A percentile compares a stretch with the other conserved stretches of the same genome.
Conservation (phyloP, 2,888 invertebrate genomes). For the Stomorhina lunata region DNA sequence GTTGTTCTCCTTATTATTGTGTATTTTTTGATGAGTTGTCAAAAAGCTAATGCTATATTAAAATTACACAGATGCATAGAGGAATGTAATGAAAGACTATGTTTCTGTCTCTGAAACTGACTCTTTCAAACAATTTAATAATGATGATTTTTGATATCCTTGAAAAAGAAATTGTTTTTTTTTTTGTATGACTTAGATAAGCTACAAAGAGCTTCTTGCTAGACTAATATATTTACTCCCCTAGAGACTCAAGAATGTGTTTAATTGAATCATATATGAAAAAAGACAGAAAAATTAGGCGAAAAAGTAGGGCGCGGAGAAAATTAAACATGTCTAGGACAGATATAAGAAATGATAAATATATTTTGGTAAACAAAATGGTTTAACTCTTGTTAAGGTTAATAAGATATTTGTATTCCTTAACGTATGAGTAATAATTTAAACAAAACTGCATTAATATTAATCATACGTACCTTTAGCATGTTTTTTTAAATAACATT, state of each 20-base stretch:
- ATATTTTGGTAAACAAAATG: too few species aligned
- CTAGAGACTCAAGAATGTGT: neutral
- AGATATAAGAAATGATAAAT: too few species aligned
- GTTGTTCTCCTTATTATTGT: neutral
- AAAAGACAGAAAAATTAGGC: too few species aligned
- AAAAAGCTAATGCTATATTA: neutral
- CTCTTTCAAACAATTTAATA: neutral
- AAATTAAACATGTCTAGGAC: too few species aligned
- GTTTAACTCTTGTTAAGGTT: too few species aligned
- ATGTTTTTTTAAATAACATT: neutral
- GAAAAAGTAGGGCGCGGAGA: too few species aligned
- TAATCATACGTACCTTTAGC: neutral
- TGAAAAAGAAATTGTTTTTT: too few species aligned
- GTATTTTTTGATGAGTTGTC: conserved; percentile 15
- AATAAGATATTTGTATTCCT: neutral
- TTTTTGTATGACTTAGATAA: neutral
- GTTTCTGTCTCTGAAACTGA: too few species aligned
- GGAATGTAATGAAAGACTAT: too few species aligned
- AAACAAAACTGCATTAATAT: neutral
- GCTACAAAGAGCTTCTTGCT: neutral
- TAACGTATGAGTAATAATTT: conserved; percentile 5
- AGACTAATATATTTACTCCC: too few species aligned
- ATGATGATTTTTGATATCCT: too few species aligned
- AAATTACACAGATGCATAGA: neutral
- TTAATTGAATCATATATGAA: too few species aligned